phyloP scores from a whole-genome alignment of 2,888 invertebrate species.

The Hesperia comma region DNA sequence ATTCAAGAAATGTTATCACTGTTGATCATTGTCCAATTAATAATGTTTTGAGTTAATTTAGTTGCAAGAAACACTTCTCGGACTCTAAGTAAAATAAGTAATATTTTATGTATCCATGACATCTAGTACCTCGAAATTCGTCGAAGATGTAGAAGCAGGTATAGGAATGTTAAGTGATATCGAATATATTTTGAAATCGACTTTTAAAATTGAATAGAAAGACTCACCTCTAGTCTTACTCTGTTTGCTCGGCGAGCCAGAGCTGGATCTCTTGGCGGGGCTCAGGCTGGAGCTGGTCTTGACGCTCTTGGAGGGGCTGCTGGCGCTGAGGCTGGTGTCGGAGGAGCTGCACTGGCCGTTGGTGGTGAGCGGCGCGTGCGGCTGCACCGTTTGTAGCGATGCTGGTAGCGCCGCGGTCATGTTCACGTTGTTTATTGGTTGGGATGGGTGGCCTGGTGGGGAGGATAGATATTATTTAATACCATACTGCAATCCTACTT shows the following conservation, averaged over 20 bases:
- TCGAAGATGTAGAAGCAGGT: no score
- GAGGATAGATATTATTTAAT: no score
- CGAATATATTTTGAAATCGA: no score
- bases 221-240: slow-evolving; percentile 90
- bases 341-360: slow-evolving; percentile 80
- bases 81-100: no score
- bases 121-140: no score
- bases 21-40: no score
- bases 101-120: no score
- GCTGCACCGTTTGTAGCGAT: slow-evolving; percentile 61
- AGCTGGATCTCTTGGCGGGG: slow-evolving; percentile 92
- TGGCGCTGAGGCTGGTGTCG: slow-evolving; percentile 86
- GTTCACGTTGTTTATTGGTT: slow-evolving; percentile 72
- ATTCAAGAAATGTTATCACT: no score
- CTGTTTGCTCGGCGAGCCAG: slow-evolving; percentile 91
- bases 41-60: no score
- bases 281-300: slow-evolving; percentile 93
- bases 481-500: no score
- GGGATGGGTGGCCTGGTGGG: slow-evolving; percentile 57
- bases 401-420: slow-evolving; percentile 64
- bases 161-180: no score
- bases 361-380: slow-evolving; percentile 64
- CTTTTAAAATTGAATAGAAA: not conserved
- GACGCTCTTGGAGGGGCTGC: slow-evolving; percentile 93
- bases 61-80: no score